Percentiles rank a stretch among this genome's conserved stretches.
phyloP scores from a whole-genome alignment of 2,113 vertebrate species.

The Capricornis sumatraensis region DNA sequence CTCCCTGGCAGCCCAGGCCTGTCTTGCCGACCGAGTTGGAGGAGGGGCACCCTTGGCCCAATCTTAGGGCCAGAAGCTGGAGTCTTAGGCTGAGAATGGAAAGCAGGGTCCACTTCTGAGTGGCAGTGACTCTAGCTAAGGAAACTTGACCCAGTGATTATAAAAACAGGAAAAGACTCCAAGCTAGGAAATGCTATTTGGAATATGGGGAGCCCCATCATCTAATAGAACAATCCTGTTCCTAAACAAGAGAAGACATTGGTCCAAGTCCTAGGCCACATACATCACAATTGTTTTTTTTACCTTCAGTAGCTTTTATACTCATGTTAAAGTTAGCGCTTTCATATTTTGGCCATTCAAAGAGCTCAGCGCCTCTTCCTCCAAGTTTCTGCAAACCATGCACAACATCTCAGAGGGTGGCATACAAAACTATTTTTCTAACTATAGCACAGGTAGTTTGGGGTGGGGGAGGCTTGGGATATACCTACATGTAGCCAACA shows the following conservation, averaged over 20 bases:
- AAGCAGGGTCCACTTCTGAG: not conserved
- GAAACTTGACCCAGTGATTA: not conserved
- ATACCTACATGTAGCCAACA: not conserved
- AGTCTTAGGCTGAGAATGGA: not conserved
- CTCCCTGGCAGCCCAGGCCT: not conserved
- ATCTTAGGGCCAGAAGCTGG: not conserved
- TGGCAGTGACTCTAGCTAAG: not conserved
- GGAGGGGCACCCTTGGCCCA: not conserved
- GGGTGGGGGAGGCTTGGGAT: not conserved
- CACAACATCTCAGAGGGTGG: conserved; percentile 55
- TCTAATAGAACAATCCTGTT: not conserved
- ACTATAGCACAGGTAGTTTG: conserved; percentile 43
- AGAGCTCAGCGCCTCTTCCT: conserved; percentile 35
- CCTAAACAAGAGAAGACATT: not conserved
- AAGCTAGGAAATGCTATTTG: not conserved
- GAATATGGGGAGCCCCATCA: not conserved
- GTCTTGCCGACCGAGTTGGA: not conserved
- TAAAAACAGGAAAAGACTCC: not conserved
- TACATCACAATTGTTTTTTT: not conserved
- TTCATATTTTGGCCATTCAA: not conserved
- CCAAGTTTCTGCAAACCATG: conserved; percentile 65
- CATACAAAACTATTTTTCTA: conserved; percentile 67
- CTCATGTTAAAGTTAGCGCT: not conserved
- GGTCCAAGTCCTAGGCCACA: not conserved
- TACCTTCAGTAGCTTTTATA: conserved; percentile 40